Conservation (phyloP, 53 echinoderm and acorn worm species). For the Hippasteria phrygiana region DNA sequence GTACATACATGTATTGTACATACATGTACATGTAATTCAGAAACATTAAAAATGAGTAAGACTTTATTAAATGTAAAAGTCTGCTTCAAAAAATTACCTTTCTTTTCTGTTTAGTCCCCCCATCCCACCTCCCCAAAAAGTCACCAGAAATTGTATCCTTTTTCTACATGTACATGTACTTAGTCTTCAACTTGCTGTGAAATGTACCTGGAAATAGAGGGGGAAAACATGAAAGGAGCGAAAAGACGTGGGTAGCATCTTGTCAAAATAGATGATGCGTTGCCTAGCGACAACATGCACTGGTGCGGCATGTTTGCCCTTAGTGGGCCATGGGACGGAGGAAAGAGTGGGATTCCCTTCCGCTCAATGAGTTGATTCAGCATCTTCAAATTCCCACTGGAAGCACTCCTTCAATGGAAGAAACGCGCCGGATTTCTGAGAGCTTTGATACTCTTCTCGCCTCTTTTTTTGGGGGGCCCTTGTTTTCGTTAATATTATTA, state of each 20-base stretch:
- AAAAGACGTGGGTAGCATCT: background rate
- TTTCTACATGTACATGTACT: background rate
- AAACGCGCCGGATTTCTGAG: background rate
- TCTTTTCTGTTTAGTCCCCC: no score
- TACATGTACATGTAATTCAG: no score
- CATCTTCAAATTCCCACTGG: conserved; percentile 32
- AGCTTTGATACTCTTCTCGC: background rate
- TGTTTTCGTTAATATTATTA: no score
- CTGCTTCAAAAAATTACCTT: no score
- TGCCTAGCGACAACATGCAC: conserved; percentile 48
- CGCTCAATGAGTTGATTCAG: conserved; percentile 45
- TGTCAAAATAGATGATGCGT: conserved; percentile 47
- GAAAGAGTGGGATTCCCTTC: conserved; percentile 44
- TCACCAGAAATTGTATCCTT: background rate
- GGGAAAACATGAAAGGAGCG: background rate
- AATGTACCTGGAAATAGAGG: background rate
- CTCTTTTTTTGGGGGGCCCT: no score
- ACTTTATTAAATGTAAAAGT: no score
- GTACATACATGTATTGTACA: no score
- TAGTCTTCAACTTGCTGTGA: background rate
- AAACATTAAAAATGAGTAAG: no score
- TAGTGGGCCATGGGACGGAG: conserved; percentile 35
- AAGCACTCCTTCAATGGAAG: background rate
- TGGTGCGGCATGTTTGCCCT: conserved; percentile 35
- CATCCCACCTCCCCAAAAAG: no score